A percentile compares a stretch with the other conserved stretches of the same genome.
Conservation (phyloP, 2,797 vertebrate genomes). For the Esox lucius region DNA sequence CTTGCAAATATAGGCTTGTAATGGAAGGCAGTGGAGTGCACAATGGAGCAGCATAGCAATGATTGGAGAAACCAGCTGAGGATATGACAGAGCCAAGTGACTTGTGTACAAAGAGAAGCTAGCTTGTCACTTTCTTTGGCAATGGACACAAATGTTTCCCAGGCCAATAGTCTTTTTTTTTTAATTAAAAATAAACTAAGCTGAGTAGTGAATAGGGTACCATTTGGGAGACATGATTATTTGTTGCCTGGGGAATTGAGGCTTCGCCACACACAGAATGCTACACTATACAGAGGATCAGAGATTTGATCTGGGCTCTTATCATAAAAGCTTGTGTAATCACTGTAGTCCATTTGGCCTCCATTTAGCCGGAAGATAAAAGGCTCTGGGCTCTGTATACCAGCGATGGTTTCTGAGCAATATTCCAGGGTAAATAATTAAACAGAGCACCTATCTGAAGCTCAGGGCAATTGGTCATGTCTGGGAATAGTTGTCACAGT, state of each 20-base stretch:
- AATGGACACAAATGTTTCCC: no score
- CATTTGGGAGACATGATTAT: neutral
- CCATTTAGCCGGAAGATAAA: conserved; percentile 47
- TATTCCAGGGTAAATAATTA: conserved; percentile 50
- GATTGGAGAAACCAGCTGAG: no score
- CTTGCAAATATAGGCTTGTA: no score
- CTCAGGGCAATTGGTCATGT: neutral
- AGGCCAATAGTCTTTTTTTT: no score
- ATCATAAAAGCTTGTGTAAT: conserved; percentile 10
- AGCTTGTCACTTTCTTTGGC: no score
- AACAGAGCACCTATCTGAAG: conserved; percentile 17
- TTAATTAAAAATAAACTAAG: no score
- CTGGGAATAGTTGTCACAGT: conserved; percentile 10
- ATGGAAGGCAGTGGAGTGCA: no score
- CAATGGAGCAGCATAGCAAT: no score
- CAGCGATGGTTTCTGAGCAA: conserved; percentile 31
- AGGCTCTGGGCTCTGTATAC: conserved; percentile 44
- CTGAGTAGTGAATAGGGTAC: neutral
- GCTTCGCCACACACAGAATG: neutral
- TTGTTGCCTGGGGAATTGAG: neutral
- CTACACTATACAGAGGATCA: neutral
- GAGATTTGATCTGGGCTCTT: conserved; percentile 4
- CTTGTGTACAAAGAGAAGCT: no score
- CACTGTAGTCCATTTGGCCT: conserved; percentile 23
- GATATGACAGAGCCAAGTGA: no score